Evolutionary conservation across 2,113 vertebrate genomes (phyloP).

Genomic region (Gobius niger): DNA sequence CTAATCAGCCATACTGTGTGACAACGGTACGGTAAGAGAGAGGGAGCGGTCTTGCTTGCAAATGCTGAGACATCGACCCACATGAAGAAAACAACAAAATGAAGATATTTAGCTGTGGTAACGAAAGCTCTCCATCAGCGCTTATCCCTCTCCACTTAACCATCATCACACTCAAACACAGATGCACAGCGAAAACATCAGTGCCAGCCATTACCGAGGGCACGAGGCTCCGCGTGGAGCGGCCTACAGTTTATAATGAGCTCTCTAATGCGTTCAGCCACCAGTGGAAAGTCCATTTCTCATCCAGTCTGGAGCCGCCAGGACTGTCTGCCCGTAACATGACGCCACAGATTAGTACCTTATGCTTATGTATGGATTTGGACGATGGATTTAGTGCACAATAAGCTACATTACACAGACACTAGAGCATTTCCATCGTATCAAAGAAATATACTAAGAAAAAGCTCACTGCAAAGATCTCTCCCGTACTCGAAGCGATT

Average conservation of each 20-base stretch:
- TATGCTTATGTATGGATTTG: slow-evolving; percentile 30
- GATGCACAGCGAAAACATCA: slow-evolving; percentile 4
- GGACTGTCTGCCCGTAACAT: slow-evolving; percentile 47
- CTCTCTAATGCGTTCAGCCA: slow-evolving; percentile 55
- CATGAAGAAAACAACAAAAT: slow-evolving; percentile 1
- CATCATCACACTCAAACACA: slow-evolving; percentile 6
- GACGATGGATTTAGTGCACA: slow-evolving; percentile 14
- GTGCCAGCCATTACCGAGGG: slow-evolving; percentile 27
- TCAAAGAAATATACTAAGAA: slow-evolving; percentile 16
- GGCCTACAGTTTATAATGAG: slow-evolving; percentile 49
- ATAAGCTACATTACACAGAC: background rate
- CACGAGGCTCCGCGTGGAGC: slow-evolving; percentile 33
- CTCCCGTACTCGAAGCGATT: background rate
- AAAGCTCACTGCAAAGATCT: background rate
- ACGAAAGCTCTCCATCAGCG: background rate
- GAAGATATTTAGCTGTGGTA: slow-evolving; percentile 1
- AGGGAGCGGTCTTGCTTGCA: no score
- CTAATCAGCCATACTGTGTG: no score
- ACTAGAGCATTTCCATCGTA: background rate
- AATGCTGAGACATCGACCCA: slow-evolving; percentile 2
- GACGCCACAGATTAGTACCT: slow-evolving; percentile 41
- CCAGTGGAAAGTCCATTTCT: slow-evolving; percentile 53
- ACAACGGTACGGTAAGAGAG: background rate
- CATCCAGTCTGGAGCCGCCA: slow-evolving; percentile 45
- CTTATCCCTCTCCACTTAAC: background rate